Percentiles rank a stretch among this genome's conserved stretches.
phyloP scores from a whole-genome alignment of 1,140 invertebrate species.

The Atta texana region DNA sequence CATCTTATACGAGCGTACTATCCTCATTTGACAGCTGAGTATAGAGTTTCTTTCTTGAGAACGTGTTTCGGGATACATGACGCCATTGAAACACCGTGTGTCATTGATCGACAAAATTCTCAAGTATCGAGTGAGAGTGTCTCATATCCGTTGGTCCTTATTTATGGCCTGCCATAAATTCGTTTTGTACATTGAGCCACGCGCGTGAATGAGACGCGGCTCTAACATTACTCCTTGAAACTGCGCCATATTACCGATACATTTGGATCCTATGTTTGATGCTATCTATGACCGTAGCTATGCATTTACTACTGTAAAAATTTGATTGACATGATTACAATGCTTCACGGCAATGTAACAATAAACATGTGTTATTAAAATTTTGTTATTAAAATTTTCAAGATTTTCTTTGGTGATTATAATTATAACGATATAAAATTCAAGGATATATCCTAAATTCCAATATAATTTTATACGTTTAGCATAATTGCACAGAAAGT shows the following conservation, averaged over 20 bases:
- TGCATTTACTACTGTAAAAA: constrained; percentile 23
- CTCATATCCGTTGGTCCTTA: constrained; percentile 45
- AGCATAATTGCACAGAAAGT: no score
- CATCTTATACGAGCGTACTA: background rate
- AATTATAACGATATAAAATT: background rate
- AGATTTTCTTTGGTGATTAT: background rate
- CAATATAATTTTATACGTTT: background rate
- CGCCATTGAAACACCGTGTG: background rate
- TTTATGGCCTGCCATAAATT: constrained; percentile 44
- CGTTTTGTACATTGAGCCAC: constrained; percentile 26
- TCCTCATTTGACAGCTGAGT: background rate
- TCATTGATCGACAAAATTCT: constrained; percentile 37
- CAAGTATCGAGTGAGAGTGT: constrained; percentile 34
- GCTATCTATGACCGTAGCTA: background rate
- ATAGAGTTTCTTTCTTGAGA: constrained; percentile 3
- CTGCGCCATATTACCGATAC: background rate
- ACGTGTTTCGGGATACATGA: background rate
- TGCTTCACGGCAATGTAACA: background rate
- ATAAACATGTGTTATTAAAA: background rate
- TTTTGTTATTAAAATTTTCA: constrained; percentile 7
- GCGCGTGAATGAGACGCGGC: constrained; percentile 21
- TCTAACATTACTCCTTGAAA: background rate
- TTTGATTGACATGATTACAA: background rate
- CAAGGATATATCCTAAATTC: background rate
- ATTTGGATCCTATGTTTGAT: background rate